These are phyloP conservation scores for Sitta carolinensis DNA, from an alignment of 2,797 vertebrate species.

Conservation along the genomic window DNA sequence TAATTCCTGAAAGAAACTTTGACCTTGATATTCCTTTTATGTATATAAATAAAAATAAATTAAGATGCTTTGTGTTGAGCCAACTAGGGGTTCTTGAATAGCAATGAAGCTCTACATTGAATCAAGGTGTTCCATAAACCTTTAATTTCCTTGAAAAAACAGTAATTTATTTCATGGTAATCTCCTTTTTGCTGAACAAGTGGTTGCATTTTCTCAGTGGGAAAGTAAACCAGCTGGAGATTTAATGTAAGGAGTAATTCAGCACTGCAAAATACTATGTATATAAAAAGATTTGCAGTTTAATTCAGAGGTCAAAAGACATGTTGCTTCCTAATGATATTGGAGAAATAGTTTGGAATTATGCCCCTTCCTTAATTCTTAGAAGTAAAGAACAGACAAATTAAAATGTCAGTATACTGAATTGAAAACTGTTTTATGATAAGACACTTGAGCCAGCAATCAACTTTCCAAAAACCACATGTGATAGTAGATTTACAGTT, in stretches of 20 bases:
- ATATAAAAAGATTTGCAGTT: conserved; percentile 38
- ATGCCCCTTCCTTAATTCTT: conserved; percentile 46
- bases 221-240: conserved; percentile 60
- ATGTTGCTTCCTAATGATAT: conserved; percentile 42
- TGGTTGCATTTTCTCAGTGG: conserved; percentile 50
- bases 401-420: conserved; percentile 49
- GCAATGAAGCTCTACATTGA: neutral
- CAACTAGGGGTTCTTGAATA: neutral
- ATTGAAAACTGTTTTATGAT: conserved; percentile 57
- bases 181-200: conserved; percentile 66
- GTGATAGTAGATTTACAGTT: neutral
- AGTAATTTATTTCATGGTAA: conserved; percentile 44
- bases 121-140: conserved; percentile 34
- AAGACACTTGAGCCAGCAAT: neutral
- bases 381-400: conserved; percentile 34
- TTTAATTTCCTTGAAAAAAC: conserved; percentile 55
- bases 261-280: conserved; percentile 16
- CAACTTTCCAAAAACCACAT: neutral
- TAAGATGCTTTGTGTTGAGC: conserved; percentile 29
- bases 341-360: conserved; percentile 38
- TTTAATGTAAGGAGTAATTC: conserved; percentile 50
- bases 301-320: conserved; percentile 61
- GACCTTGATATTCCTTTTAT: conserved; percentile 33
- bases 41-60: conserved; percentile 47
- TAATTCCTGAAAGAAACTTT: conserved; percentile 21